Percentiles rank a stretch among this genome's conserved stretches.
Evolutionary conservation across 2,113 vertebrate genomes (phyloP).

Genomic region (Isurus oxyrinchus): DNA sequence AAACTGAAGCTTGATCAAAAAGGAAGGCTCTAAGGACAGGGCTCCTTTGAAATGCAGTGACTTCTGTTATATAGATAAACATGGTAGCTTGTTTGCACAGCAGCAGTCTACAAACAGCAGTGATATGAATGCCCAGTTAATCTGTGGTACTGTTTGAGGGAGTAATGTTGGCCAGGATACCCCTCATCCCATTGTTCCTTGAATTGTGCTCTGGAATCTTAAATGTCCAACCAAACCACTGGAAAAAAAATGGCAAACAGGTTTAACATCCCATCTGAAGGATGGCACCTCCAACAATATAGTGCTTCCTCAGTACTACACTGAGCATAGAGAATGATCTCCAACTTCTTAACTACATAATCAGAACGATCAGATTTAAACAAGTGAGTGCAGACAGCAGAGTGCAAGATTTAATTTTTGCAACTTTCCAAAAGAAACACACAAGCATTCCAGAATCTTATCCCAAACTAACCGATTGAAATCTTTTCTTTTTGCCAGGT

Average conservation of each 20-base stretch:
- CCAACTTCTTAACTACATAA: background rate
- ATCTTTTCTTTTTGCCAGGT: background rate
- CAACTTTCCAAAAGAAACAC: background rate
- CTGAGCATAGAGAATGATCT: background rate
- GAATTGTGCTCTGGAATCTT: background rate
- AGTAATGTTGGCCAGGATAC: background rate
- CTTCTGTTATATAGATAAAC: background rate
- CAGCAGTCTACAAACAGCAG: background rate
- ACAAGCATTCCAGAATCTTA: background rate
- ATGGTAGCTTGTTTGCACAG: background rate
- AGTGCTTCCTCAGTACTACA: background rate
- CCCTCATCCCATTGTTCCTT: background rate
- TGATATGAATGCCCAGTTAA: background rate
- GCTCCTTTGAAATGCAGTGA: background rate
- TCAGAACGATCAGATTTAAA: background rate
- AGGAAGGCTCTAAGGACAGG: background rate
- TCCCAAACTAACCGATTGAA: background rate
- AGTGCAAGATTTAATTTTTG: background rate
- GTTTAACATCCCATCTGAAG: background rate
- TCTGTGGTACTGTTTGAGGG: background rate
- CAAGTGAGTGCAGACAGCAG: background rate
- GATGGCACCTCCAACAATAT: background rate
- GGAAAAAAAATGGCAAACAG: background rate
- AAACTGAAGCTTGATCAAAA: background rate
- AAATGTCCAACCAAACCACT: background rate